A percentile compares a stretch with the other conserved stretches of the same genome.
Evolutionary conservation across 2,797 vertebrate species (phyloP).

Genomic region (Ataeniobius toweri): DNA sequence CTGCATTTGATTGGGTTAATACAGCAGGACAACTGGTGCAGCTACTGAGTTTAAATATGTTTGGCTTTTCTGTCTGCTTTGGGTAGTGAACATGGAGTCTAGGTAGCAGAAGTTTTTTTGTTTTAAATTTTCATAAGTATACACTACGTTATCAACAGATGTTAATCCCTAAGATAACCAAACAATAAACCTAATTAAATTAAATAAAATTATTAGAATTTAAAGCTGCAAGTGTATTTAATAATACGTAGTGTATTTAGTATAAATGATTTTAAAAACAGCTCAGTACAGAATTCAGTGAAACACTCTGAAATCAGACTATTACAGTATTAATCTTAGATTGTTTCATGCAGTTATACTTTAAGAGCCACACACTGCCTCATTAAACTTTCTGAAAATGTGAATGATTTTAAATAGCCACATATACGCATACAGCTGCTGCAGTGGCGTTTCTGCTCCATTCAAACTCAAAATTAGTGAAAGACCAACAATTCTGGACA

Average conservation of each 20-base stretch:
- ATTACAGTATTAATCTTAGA: not conserved
- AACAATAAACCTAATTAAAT: not conserved
- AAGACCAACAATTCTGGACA: not conserved
- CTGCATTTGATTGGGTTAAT: constrained; percentile 25
- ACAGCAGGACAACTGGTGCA: constrained; percentile 52
- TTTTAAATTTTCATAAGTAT: not conserved
- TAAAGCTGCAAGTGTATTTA: not conserved
- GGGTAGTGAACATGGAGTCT: not conserved
- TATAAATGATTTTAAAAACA: not conserved
- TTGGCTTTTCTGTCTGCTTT: constrained; percentile 45
- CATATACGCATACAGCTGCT: not conserved
- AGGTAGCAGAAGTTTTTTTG: not conserved
- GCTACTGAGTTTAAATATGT: constrained; percentile 40
- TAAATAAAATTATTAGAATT: not conserved
- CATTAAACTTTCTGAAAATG: not conserved
- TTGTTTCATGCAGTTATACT: not conserved
- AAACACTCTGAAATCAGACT: not conserved
- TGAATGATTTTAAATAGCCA: not conserved
- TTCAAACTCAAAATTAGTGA: not conserved
- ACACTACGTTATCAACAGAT: not conserved
- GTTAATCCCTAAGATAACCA: not conserved
- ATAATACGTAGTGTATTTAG: not conserved
- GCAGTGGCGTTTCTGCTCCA: not conserved
- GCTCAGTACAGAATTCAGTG: not conserved
- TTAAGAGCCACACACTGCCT: not conserved